Conservation (phyloP, 92 coral and sea anemone genomes). For the Parazoanthus darwini region DNA sequence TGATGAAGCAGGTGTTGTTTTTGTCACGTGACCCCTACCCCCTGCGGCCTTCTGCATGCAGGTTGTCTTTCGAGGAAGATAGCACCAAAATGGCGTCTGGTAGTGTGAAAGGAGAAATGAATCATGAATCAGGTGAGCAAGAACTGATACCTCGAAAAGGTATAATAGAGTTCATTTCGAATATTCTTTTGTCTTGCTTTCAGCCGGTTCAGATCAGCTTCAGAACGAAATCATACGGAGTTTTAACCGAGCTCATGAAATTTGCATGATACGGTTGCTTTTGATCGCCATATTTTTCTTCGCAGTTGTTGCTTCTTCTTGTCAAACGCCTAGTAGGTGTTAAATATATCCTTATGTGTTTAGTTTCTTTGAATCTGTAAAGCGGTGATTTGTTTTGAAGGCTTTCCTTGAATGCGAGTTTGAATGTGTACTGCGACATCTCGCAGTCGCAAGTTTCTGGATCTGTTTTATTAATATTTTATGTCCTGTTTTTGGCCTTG, state of each 20-base stretch:
- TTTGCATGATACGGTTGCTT: slow-evolving; percentile 24
- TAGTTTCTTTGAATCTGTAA: not conserved
- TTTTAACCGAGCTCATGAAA: slow-evolving; percentile 16
- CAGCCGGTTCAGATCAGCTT: not conserved
- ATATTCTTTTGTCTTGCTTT: not conserved
- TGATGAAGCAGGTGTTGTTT: slow-evolving; percentile 17
- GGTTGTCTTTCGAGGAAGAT: not conserved
- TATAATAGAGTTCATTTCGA: slow-evolving; percentile 8
- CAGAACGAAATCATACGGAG: slow-evolving; percentile 9
- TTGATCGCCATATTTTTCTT: not conserved
- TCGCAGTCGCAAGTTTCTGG: not conserved
- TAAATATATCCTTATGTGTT: not conserved
- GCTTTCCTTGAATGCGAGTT: not conserved
- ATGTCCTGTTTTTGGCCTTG: not conserved
- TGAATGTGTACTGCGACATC: not conserved
- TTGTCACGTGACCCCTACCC: slow-evolving; percentile 35
- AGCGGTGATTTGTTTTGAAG: not conserved
- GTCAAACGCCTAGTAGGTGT: not conserved
- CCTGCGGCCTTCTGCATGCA: slow-evolving; percentile 3
- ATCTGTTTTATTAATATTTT: no score
- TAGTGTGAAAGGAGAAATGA: slow-evolving; percentile 12
- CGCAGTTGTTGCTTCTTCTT: not conserved
- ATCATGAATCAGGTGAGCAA: slow-evolving; percentile 28
- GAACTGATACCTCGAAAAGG: slow-evolving; percentile 27
- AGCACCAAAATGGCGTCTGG: slow-evolving; percentile 25